Base-by-base conservation (phyloP, 2,113 vertebrate genomes). In the Pelmatolapia mariae region DNA sequence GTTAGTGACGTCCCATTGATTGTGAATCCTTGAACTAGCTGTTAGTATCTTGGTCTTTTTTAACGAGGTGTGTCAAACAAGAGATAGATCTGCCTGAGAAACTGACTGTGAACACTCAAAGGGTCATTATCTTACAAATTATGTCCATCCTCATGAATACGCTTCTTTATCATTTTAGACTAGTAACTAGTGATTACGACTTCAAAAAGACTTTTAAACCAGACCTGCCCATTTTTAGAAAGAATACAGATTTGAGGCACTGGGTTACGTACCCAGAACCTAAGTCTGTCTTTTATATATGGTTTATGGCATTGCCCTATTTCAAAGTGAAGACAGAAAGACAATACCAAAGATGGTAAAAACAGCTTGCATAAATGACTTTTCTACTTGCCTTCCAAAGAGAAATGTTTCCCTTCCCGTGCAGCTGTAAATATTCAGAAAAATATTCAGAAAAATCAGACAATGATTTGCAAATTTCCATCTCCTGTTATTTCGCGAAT, bases 401-500 rank as follows among this genome's bases (percentile, higher is more conserved):
- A 61, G 2, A 61, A 31, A 33, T 18, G 29, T 18, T 61, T 61
- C 8, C 26, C 1, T 18, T 1, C 5, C 56, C 1, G 0, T 59
- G 24, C 56, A 59, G 13, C 7, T 57, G 7, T 29, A 57, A 29
- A 57, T 57, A 57, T 57, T 57, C 56, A 2, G 2, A 63, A 63
- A 63, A 0, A 63, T 63, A 63, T 33, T 63, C 4, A 7, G 0
- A 63, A 63, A 36, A 63, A 33, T 63, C 9, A 63, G 29, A 19
- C 29, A 19, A 19, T 61, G 29, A 61, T 33, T 61, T 33, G 29
- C 4, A 33, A 22, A 66, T 38, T 38, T 22, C 33, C 33, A 66
- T 38, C 0, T 38, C 31, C 33, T 66, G 33, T 38, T 8, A 38
- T 66, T 38, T 19, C 0, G 0, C 0, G 1, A 66, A 66, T 38